Percentiles rank a stretch among this genome's conserved stretches.
These are phyloP conservation scores for Pelusios castaneus DNA, from an alignment of 2,113 vertebrate genomes.

Conservation along the genomic window DNA sequence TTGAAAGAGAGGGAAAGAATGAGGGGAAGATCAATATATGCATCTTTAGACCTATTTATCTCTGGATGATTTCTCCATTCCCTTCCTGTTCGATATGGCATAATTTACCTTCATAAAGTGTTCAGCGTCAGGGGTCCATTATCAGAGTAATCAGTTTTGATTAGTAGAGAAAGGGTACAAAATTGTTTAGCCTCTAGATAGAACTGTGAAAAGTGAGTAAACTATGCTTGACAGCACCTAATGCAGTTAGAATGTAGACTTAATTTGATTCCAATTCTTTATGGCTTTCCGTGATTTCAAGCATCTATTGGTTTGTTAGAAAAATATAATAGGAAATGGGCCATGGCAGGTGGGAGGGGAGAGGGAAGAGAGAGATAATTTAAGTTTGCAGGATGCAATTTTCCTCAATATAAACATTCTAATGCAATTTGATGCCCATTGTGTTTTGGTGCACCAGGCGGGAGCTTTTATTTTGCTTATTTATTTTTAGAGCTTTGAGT, in stretches of 20 bases:
- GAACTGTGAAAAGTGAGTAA: conserved; percentile 81
- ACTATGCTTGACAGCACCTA: conserved; percentile 80
- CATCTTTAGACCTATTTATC: conserved; percentile 77
- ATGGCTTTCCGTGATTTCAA: conserved; percentile 78
- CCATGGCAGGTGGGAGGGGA: conserved; percentile 73
- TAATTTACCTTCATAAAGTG: conserved; percentile 80
- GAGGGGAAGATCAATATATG: conserved; percentile 66
- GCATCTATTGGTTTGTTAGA: conserved; percentile 88
- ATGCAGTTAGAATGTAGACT: conserved; percentile 86
- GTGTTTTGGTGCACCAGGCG: conserved; percentile 79
- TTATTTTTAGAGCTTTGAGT: conserved; percentile 73
- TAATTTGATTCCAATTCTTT: conserved; percentile 92
- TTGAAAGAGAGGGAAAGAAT: conserved; percentile 77
- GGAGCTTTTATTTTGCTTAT: conserved; percentile 83
- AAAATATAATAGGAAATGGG: conserved; percentile 90
- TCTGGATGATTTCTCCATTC: conserved; percentile 73
- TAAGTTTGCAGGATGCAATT: conserved; percentile 94
- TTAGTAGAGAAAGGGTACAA: conserved; percentile 79
- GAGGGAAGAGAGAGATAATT: conserved; percentile 86
- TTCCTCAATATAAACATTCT: conserved; percentile 92
- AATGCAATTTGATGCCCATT: conserved; percentile 91
- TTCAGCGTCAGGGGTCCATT: conserved; percentile 74
- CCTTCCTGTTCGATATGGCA: conserved; percentile 76
- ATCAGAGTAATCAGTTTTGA: conserved; percentile 79
- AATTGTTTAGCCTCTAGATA: conserved; percentile 79